phyloP scores from a whole-genome alignment of 2,888 invertebrate species.

The Diaprepes abbreviatus region DNA sequence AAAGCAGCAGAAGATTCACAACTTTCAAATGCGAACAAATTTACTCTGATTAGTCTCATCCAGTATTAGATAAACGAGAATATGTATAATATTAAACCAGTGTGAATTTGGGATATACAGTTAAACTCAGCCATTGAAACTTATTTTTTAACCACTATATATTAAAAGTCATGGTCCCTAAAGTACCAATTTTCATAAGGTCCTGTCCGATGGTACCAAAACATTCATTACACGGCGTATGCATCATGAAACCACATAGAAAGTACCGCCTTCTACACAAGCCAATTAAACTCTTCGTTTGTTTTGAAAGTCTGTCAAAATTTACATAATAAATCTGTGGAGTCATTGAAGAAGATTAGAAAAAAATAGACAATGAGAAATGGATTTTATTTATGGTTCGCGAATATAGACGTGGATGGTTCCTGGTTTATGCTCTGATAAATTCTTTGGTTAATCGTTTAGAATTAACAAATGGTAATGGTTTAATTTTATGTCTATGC shows the following conservation, averaged over 20 bases:
- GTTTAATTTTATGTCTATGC: slow-evolving; percentile 31
- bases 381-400: slow-evolving; percentile 45
- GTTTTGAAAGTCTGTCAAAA: slow-evolving; percentile 52
- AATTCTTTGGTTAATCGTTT: slow-evolving; percentile 32
- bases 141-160: not conserved
- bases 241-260: slow-evolving; percentile 39
- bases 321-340: slow-evolving; percentile 49
- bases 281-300: slow-evolving; percentile 51
- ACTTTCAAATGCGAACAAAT: no score
- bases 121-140: no score
- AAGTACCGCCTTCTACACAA: slow-evolving; percentile 49
- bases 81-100: no score
- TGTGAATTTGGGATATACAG: no score
- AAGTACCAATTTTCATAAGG: slow-evolving; percentile 26
- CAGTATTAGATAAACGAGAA: no score
- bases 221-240: slow-evolving; percentile 40
- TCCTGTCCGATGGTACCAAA: slow-evolving; percentile 34
- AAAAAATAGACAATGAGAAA: slow-evolving; percentile 45
- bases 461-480: slow-evolving; percentile 24
- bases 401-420: slow-evolving; percentile 38
- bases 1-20: no score
- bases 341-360: slow-evolving; percentile 50
- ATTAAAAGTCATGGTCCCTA: not conserved
- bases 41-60: no score
- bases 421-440: slow-evolving; percentile 47